Percentiles rank a stretch among this genome's conserved stretches.
Evolutionary conservation across 2,888 invertebrate genomes (phyloP).

Genomic region (Fabriciana adippe): DNA sequence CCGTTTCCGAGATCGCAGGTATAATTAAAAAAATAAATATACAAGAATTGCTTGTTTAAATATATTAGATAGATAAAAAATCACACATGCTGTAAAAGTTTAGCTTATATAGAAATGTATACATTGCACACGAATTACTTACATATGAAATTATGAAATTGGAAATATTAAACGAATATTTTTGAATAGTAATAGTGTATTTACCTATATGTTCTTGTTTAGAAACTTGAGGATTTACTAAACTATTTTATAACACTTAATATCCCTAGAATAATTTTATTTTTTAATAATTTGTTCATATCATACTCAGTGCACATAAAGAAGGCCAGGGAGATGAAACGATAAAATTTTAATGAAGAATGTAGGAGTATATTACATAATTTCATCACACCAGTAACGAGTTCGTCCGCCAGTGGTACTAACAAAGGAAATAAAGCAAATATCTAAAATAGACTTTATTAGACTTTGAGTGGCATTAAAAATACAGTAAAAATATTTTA

Average conservation of each 20-base stretch:
- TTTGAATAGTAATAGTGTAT: too few relatives aligned
- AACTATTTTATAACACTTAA: neutral
- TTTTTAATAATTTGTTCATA: slow-evolving; percentile 12
- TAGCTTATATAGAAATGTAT: neutral
- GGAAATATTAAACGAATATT: too few relatives aligned
- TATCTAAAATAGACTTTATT: neutral
- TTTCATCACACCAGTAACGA: slow-evolving; percentile 59
- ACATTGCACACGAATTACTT: too few relatives aligned
- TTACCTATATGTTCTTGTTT: too few relatives aligned
- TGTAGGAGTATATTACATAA: slow-evolving; percentile 65
- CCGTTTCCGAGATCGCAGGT: too few relatives aligned
- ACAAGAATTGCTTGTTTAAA: too few relatives aligned
- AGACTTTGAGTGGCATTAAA: neutral
- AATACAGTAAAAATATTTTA: slow-evolving; percentile 7
- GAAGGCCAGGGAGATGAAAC: slow-evolving; percentile 46
- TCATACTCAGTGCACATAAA: slow-evolving; percentile 18
- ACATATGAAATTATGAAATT: too few relatives aligned
- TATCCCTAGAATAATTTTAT: neutral
- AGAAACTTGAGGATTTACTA: too few relatives aligned
- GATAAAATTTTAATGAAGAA: slow-evolving; percentile 52
- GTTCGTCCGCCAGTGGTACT: slow-evolving; percentile 46
- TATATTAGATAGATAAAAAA: too few relatives aligned
- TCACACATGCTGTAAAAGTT: slow-evolving; percentile 8
- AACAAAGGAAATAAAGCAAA: slow-evolving; percentile 36
- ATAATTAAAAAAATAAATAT: too few relatives aligned